phyloP scores from a whole-genome alignment of 2,113 vertebrate species.

The Rhabdornis inornatus region DNA sequence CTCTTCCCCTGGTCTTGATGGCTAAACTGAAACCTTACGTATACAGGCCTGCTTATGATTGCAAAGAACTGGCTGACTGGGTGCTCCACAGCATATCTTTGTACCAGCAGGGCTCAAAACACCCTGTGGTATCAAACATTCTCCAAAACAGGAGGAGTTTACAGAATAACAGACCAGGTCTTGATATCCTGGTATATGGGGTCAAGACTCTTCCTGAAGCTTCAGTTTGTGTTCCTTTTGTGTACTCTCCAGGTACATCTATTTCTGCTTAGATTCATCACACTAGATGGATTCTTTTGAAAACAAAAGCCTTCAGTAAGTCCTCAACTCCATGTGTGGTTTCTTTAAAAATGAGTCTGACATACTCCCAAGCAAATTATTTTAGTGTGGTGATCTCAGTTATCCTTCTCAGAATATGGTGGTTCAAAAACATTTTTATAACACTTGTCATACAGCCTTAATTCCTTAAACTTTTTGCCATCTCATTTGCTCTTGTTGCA shows the following conservation, averaged over 20 bases:
- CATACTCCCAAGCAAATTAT: background rate
- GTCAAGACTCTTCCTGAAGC: background rate
- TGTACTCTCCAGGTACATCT: background rate
- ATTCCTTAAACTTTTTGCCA: rapidly evolving
- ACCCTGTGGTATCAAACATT: background rate
- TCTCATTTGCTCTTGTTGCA: background rate
- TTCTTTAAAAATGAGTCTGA: background rate
- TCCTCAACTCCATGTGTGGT: background rate
- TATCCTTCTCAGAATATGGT: background rate
- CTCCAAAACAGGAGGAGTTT: background rate
- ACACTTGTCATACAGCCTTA: background rate
- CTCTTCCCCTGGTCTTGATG: background rate
- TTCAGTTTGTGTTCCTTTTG: background rate
- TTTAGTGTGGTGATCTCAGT: background rate
- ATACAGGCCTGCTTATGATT: background rate
- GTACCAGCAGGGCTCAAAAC: background rate
- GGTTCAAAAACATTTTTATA: background rate
- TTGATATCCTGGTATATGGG: background rate
- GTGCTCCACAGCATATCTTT: background rate
- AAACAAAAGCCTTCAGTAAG: background rate
- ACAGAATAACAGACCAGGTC: background rate
- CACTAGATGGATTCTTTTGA: background rate
- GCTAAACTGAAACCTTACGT: background rate
- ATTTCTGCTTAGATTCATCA: background rate
- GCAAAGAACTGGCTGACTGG: background rate